A percentile compares a stretch with the other conserved stretches of the same genome.
Conservation (phyloP, 2,888 invertebrate genomes). For the Agrotis ipsilon region DNA sequence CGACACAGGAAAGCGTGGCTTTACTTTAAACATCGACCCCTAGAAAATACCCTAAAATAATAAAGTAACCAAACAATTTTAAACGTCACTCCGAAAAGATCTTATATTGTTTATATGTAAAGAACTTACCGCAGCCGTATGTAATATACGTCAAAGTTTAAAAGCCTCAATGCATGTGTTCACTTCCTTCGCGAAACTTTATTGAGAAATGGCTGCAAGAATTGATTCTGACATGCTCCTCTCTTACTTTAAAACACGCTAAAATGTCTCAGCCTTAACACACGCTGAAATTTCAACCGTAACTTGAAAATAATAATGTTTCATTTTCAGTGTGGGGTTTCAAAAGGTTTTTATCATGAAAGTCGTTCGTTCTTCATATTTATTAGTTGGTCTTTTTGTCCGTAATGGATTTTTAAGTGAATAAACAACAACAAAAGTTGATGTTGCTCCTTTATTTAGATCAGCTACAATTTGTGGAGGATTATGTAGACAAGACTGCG, state of each 20-base stretch:
- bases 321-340: conserved; percentile 31
- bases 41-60: too few species aligned
- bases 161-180: conserved; percentile 86
- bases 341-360: conserved; percentile 74
- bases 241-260: conserved; percentile 83
- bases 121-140: conserved; percentile 63
- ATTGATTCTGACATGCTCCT: conserved; percentile 87
- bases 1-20: too few species aligned
- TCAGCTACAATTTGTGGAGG: conserved; percentile 61
- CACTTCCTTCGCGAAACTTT: conserved; percentile 78
- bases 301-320: conserved; percentile 13
- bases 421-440: conserved; percentile 82
- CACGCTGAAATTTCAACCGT: conserved; percentile 62
- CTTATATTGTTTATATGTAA: conserved; percentile 54
- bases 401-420: conserved; percentile 90
- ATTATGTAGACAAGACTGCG: conserved; percentile 46
- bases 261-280: conserved; percentile 74
- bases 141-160: conserved; percentile 85
- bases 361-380: conserved; percentile 82
- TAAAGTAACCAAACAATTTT: conserved; percentile 7
- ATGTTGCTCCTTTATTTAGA: conserved; percentile 67
- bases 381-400: conserved; percentile 87
- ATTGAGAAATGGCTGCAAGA: conserved; percentile 89
- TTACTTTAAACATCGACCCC: too few species aligned
- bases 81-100: conserved; percentile 39